These are phyloP conservation scores for Passer montanus DNA, from an alignment of 2,113 vertebrate species.

Conservation along the genomic window DNA sequence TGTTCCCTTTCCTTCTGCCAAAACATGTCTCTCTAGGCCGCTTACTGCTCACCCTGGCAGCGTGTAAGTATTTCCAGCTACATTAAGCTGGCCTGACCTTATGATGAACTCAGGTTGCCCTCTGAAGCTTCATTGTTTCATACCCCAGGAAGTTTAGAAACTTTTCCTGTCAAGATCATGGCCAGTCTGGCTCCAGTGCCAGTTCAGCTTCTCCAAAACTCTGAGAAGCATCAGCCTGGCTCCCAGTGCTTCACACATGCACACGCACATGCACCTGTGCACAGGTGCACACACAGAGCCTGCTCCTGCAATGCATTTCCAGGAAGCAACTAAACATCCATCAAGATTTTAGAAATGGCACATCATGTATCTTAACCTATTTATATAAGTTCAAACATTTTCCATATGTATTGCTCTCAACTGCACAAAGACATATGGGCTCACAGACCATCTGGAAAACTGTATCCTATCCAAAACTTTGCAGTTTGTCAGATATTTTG, in stretches of 20 bases:
- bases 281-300: neutral
- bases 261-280: accelerated
- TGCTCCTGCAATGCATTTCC: neutral
- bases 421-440: neutral
- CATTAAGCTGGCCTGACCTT: neutral
- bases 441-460: neutral
- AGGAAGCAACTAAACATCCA: neutral
- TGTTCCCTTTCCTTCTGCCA: neutral
- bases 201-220: neutral
- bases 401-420: neutral
- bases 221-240: neutral
- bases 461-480: neutral
- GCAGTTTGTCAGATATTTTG: neutral
- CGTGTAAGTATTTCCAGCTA: neutral
- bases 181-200: neutral
- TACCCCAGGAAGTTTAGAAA: neutral
- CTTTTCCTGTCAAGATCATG: neutral
- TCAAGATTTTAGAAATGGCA: neutral
- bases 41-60: neutral
- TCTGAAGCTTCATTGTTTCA: neutral
- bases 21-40: neutral
- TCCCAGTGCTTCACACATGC: neutral
- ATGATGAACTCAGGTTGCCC: neutral
- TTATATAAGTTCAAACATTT: neutral
- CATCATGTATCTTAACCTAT: neutral